Base-by-base conservation (phyloP, 2,888 invertebrate genomes). In the Philopedon plagiatum region DNA sequence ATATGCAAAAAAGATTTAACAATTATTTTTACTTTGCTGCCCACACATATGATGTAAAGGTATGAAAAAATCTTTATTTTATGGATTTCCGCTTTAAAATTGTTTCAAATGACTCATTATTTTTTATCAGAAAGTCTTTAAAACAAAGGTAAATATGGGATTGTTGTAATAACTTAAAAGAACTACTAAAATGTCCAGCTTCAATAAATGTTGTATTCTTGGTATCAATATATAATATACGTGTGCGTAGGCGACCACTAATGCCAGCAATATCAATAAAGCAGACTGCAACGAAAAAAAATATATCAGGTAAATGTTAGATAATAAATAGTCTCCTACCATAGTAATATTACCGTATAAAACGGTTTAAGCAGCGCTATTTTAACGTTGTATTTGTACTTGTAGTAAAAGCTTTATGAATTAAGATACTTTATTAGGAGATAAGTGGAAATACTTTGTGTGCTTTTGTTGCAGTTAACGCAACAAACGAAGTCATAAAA, bases 241-340 rank as follows among this genome's bases (percentile, higher is more conserved):
- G 11, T 21, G 9, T 21, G 34, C 9, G 63, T 63, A 51, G 63
- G 63, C n/a, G 21, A n/a, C 4, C 63, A 63, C 9, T 63, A 49
- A 63, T 46, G 54, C 76, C 21, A 75, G 56, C 71, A 76, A 87
- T 87, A 75, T 80, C 82, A 67, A 57, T 70, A 74, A 54, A 29
- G 18, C 21, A 56, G 76, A 75, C 71, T 67, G 60, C 60, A n/a
- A 41, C 23, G 11, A 29, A 63, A 44, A 60, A 32, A 54, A 54
- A 54, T 54, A 51, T 49, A 63, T 63, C 63, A 37, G 19, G 19
- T 49, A 49, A 49, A 49, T 34, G 34, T 34, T 51, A 62, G 49
- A 32, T 62, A 63, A 63, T 54, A 46, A 44, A 23, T n/a, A 46
- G 8, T 23, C 21, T 46, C 21, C 21, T 46, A 39, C 3, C 5